These are phyloP conservation scores for Fregata magnificens DNA, from an alignment of 2,113 vertebrate genomes.

Conservation along the genomic window DNA sequence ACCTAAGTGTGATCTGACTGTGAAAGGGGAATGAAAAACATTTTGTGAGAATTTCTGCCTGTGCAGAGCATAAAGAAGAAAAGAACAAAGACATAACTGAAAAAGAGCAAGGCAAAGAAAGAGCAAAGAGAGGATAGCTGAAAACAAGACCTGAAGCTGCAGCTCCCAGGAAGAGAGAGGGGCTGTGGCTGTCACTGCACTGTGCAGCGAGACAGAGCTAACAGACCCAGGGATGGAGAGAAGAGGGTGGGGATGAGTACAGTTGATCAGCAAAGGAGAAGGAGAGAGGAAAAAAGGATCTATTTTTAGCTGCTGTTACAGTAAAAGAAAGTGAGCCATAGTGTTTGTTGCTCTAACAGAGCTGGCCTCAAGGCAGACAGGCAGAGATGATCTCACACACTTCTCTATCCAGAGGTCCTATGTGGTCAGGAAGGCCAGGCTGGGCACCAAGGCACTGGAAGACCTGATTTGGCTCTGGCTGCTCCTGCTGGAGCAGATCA, in stretches of 20 bases:
- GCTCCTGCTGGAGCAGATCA: neutral
- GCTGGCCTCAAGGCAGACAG: neutral
- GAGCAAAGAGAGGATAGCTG: neutral
- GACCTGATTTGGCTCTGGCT: neutral
- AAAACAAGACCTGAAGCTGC: neutral
- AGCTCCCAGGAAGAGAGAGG: neutral
- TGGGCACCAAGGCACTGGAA: neutral
- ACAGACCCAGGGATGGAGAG: neutral
- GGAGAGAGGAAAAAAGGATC: neutral
- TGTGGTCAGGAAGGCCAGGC: neutral
- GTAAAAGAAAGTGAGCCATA: neutral
- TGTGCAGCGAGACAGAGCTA: neutral
- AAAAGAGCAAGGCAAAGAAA: neutral
- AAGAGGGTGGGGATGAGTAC: accelerated
- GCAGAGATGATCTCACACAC: neutral
- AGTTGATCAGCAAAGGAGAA: neutral
- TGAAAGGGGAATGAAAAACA: neutral
- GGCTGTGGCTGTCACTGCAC: neutral
- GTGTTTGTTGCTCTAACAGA: neutral
- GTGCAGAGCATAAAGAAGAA: neutral
- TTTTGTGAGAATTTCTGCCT: neutral
- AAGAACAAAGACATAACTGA: neutral
- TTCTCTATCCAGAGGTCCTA: neutral
- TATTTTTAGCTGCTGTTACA: neutral
- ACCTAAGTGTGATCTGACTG: neutral